Evolutionary conservation across 2,888 invertebrate genomes (phyloP), one percentile per base, ranked within the genome.

Genomic region (Drosophila austrosaltans): DNA sequence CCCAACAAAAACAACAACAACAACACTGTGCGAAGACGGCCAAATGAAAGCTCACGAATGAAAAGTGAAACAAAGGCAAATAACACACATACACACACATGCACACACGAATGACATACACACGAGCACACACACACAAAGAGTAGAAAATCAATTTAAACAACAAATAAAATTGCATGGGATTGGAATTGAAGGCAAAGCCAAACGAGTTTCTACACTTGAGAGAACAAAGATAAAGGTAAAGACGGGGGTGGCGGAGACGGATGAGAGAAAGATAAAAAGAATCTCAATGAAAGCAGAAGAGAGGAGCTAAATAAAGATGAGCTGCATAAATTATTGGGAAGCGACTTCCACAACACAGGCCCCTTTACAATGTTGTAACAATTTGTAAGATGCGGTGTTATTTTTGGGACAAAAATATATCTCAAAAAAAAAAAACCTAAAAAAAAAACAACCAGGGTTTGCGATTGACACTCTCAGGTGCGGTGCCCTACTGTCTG

Each of bases 281-380:
- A 64, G 65, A 62, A 69, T 75, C 78, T 78, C 63, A 78, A 75
- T 81, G 76, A 80, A 77, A 75, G 60, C 72, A 74, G 74, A 75
- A 58, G 54, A 74, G 71, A 77, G 39, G 39, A 48, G 79, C 83
- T 82, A 83, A 86, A 86, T 83, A 79, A 86, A 83, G 82, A 83
- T 77, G 81, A 82, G 83, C 77, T 75, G 80, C 75, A 82, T 85
- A 82, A 82, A 82, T 85, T 82, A 73, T 81, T 81, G 77, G 48
- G 71, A 73, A 44, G 16, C 30, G 12, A 32, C 61, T 67, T 63
- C 69, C 62, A 28, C 40, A 16, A 30, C 16, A 16, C 12, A 22
- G 5, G 12, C 12, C 20, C 22, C 22, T 16, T 16, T 22, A 57
- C 36, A 39, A 22, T 39, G 20, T 39, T 57, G 57, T 22, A 57